Conservation (phyloP, 2,113 vertebrate genomes). For the Thamnaconus septentrionalis region DNA sequence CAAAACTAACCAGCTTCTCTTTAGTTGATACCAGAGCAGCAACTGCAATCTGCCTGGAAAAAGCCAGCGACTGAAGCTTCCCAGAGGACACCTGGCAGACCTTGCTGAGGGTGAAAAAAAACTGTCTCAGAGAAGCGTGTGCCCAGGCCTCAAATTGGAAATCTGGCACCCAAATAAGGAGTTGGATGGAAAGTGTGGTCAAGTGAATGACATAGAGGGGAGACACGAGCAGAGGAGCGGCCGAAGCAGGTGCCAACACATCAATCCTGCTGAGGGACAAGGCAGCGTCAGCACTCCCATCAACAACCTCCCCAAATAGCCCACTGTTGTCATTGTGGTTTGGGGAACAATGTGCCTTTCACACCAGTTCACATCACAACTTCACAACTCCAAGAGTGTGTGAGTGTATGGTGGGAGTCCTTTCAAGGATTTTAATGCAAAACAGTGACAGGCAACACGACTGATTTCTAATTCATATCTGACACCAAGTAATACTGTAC, state of each 20-base stretch:
- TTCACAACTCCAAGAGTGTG: too few species aligned
- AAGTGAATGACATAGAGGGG: slow-evolving; percentile 30
- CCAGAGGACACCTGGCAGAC: slow-evolving; percentile 31
- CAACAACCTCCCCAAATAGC: slow-evolving; percentile 38
- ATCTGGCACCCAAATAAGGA: slow-evolving; percentile 45
- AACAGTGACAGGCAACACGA: too few species aligned
- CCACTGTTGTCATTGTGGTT: slow-evolving; percentile 40
- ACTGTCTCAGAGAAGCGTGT: slow-evolving; percentile 26
- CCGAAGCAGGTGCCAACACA: slow-evolving; percentile 47
- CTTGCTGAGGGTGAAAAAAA: slow-evolving; percentile 41
- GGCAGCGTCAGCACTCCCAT: slow-evolving; percentile 56
- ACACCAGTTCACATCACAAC: neutral
- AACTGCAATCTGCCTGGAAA: too few species aligned
- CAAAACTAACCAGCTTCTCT: too few species aligned
- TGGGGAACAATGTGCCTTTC: neutral
- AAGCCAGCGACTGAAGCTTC: too few species aligned
- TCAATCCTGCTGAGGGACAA: slow-evolving; percentile 51
- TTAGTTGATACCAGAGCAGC: too few species aligned
- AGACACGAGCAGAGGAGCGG: slow-evolving; percentile 29
- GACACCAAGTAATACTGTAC: too few species aligned
- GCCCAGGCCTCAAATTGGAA: slow-evolving; percentile 46
- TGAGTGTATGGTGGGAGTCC: too few species aligned
- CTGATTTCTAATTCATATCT: too few species aligned
- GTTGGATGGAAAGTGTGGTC: slow-evolving; percentile 31
- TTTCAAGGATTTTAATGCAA: too few species aligned